Base-by-base conservation (phyloP, 2,888 invertebrate species). In the Panopea generosa region DNA sequence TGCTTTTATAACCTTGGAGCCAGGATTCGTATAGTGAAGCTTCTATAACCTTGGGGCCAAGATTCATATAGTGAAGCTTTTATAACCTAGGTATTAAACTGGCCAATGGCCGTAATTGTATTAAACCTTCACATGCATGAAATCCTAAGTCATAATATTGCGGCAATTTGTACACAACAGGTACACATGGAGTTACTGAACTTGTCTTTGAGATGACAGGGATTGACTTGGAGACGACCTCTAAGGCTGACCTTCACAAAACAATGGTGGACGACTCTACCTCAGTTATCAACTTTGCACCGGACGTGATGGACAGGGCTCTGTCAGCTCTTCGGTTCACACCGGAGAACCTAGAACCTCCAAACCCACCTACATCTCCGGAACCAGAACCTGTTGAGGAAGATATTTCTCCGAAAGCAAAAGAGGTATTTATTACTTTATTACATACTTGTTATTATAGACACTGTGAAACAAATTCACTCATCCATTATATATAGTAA, bases 201-300 rank as follows among this genome's bases (percentile, higher is more conserved):
- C 79, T 92, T 11, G 88, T 92, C 24, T 84, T 86, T 82, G 90
- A 91, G 38, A 55, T 90, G 77, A 91, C 91, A 50, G 91, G 91
- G 22, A 88, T 91, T 59, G 90, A 92, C 79, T 75, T 91, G 18
- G 80, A 77, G 20, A 82, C 86, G 24, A 87, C 89, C 47, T 86
- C 84, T 3, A 90, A 89, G 65, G 91, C 91, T 61, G 90, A 91
- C 57, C 85, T 91, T 2, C 87, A 88, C 59, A 89, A 87, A 72
- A 89, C 90, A 40, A 87, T 68, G 55, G 55, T 69, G 16, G 91
- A 91, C 47, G 80, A 82, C 24, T 87, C 88, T 1, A 74, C 88
- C 9, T 91, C 91, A 9, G 87, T 84, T 4, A 84, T 88, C 45
- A 75, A 77, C 27, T 86, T 89, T 71, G 84, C 88, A 0, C 90